Evolutionary conservation across 2,113 vertebrate species (phyloP).

Genomic region (Gambusia holbrooki): DNA sequence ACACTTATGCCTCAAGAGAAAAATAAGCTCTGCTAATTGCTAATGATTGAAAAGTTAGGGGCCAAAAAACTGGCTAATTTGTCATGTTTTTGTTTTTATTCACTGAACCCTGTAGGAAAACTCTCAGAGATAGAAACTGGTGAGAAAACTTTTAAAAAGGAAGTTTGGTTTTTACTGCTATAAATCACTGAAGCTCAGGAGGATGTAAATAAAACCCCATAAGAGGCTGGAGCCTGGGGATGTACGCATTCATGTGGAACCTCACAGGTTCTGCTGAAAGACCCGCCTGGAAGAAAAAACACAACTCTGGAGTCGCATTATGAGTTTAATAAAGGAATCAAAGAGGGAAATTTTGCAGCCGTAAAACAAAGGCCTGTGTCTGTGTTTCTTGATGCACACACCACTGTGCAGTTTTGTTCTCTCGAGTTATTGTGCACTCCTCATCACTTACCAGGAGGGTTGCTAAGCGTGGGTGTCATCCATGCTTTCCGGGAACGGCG

Average conservation of each 20-base stretch:
- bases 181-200: constrained; percentile 57
- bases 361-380: constrained; percentile 4
- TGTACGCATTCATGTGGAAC: neutral
- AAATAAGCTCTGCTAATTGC: constrained; percentile 59
- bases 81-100: constrained; percentile 22
- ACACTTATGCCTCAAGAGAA: constrained; percentile 40
- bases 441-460: constrained; percentile 2
- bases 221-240: constrained; percentile 12
- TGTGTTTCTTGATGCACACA: constrained; percentile 27
- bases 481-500: constrained; percentile 31
- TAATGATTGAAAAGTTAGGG: constrained; percentile 67
- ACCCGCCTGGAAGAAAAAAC: constrained; percentile 42
- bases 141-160: constrained; percentile 29
- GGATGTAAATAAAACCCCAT: constrained; percentile 39
- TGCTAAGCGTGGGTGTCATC: constrained; percentile 21
- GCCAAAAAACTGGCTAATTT: constrained; percentile 4
- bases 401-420: constrained; percentile 13
- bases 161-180: constrained; percentile 49
- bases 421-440: neutral
- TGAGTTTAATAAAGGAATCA: constrained; percentile 15
- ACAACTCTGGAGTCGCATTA: constrained; percentile 15
- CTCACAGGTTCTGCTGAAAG: constrained; percentile 22
- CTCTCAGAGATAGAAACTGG: neutral
- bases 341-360: neutral
- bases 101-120: neutral